These are phyloP conservation scores for Muscicapa striata DNA, from an alignment of 2,797 vertebrate genomes.

Conservation along the genomic window DNA sequence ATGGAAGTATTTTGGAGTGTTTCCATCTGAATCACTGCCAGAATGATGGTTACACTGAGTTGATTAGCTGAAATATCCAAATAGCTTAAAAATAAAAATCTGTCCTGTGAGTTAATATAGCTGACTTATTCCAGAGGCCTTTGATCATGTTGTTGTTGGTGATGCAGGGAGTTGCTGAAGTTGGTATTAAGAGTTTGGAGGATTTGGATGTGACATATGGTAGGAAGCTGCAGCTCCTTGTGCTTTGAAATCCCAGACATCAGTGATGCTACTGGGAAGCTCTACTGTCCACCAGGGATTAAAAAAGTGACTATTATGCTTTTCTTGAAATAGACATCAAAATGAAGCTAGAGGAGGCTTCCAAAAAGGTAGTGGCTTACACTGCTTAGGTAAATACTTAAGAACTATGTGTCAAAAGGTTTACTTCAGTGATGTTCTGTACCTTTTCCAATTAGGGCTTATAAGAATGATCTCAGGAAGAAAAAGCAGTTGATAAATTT, in stretches of 20 bases:
- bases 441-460: neutral
- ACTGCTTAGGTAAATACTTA: neutral
- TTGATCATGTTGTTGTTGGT: neutral
- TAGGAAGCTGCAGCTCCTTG: neutral
- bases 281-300: neutral
- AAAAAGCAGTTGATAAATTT: neutral
- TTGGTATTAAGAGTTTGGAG: neutral
- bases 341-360: neutral
- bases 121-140: neutral
- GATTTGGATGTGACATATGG: neutral
- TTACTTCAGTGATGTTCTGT: neutral
- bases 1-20: neutral
- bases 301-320: rapidly evolving
- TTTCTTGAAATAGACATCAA: neutral
- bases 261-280: neutral
- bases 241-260: neutral
- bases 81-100: neutral
- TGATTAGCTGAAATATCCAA: neutral
- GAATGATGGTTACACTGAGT: neutral
- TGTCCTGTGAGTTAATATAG: neutral
- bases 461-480: neutral
- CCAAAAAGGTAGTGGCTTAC: neutral
- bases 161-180: neutral
- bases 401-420: neutral
- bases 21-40: neutral